Evolutionary conservation across 2,888 invertebrate genomes (phyloP).

Genomic region (Nomada lathburiana): DNA sequence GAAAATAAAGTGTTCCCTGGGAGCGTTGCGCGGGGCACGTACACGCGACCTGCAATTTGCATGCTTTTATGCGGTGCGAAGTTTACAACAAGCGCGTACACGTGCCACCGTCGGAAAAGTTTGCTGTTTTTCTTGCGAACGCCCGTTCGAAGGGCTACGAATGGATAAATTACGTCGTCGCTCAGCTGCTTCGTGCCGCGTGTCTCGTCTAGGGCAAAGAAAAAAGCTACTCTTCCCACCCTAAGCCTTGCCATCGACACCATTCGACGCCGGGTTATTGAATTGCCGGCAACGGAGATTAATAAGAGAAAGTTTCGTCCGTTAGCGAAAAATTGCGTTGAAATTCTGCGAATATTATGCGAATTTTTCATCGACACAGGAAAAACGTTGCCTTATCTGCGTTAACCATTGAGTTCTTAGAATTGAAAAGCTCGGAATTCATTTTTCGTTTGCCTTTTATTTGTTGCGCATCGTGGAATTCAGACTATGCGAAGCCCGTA

Average conservation of each 20-base stretch:
- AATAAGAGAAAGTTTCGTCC: no score
- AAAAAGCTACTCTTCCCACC: background rate
- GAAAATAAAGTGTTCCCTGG: constrained; percentile 49
- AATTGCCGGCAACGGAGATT: background rate
- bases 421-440: no score
- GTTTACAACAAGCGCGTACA: constrained; percentile 56
- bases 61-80: constrained; percentile 64
- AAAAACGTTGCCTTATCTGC: no score
- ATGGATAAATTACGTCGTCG: constrained; percentile 49
- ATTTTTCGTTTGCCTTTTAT: no score
- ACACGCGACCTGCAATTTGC: constrained; percentile 59
- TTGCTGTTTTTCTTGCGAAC: constrained; percentile 46
- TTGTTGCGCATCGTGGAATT: no score
- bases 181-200: background rate
- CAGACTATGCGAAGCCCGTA: background rate
- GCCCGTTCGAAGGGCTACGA: constrained; percentile 28
- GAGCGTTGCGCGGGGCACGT: constrained; percentile 51
- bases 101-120: constrained; percentile 55
- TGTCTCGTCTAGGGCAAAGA: background rate
- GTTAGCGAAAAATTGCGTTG: no score
- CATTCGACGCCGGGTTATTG: background rate
- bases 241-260: constrained; percentile 2
- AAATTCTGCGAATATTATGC: no score
- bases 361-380: no score
- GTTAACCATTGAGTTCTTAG: no score